Evolutionary conservation across 35 echinoderm and acorn worm species (phyloP).

Genomic region (Apostichopus japonicus): DNA sequence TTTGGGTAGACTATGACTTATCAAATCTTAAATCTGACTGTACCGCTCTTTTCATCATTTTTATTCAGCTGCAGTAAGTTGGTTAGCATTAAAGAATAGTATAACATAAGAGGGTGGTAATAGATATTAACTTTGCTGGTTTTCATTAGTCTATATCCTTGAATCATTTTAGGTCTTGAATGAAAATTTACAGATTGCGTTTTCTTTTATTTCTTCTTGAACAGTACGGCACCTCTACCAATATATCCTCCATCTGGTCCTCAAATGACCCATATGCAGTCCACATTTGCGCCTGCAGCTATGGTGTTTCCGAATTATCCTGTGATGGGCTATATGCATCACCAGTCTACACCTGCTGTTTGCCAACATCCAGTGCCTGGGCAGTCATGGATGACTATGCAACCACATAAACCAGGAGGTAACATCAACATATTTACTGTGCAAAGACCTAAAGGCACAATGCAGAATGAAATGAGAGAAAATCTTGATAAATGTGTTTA

Average conservation of each 20-base stretch:
- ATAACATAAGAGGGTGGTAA: too few relatives aligned
- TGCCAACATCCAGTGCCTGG: not conserved
- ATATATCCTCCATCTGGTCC: not conserved
- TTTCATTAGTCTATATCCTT: too few relatives aligned
- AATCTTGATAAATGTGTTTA: too few relatives aligned
- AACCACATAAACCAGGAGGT: constrained; percentile 23
- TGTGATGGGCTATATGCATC: constrained; percentile 33
- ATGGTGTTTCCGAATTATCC: constrained; percentile 32
- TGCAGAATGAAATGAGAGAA: too few relatives aligned
- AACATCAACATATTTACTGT: not conserved
- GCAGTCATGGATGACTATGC: constrained; percentile 12
- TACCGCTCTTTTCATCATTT: too few relatives aligned
- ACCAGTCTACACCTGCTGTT: not conserved
- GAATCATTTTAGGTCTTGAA: too few relatives aligned
- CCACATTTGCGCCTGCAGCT: constrained; percentile 42
- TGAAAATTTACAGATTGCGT: not conserved
- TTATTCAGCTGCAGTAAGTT: too few relatives aligned
- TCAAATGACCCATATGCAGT: constrained; percentile 43
- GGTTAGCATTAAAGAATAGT: too few relatives aligned
- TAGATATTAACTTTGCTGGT: too few relatives aligned
- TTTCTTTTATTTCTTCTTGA: not conserved
- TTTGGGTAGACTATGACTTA: too few relatives aligned
- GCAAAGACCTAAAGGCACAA: too few relatives aligned
- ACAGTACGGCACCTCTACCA: not conserved
- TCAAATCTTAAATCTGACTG: too few relatives aligned